Evolutionary conservation across 2,113 vertebrate genomes (phyloP), one percentile per base, ranked within the genome.

Genomic region (Triplophysa tibetana): DNA sequence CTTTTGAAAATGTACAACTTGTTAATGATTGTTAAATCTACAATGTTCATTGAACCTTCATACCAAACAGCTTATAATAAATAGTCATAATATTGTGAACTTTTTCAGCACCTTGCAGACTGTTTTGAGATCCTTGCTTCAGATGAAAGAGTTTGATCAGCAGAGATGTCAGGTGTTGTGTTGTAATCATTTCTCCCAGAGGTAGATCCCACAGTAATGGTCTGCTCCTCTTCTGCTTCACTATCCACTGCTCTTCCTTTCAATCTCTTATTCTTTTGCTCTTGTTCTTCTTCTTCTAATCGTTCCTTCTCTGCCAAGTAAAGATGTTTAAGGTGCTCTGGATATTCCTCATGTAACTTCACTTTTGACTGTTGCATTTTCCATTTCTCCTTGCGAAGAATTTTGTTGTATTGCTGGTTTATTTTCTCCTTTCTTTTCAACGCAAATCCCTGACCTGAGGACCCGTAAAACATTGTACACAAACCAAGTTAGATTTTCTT

Each of bases 321-420:
- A 16, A 99, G 95, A 86, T 99, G 97, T 65, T 90, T 95, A 84
- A 99, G 89, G 74, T 99, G 96, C 45, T 99, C 96, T 2, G 97
- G 98, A 23, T 97, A 99, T 26, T 90, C 85, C 1, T 96, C 94
- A 1, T 82, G 88, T 74, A 95, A 96, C 3, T 89, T 81, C 10
- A 85, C 14, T 61, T 85, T 85, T 13, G 83, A 78, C 0, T 84
- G 81, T 0, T 83, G 64, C n/a, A 38, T 80, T 26, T 45, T 82
- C 41, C 89, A 90, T 74, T 73, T 93, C 65, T 94, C 87, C 70
- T 89, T 98, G 58, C 90, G 92, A 10, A 94, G 2, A 2, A 98
- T 86, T 67, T 91, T 98, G 83, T 92, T 96, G 88, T 98, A 99
- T 26, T 95, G 92, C 29, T 91, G 89, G 83, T 94, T 90, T 2